A percentile compares a stretch with the other conserved stretches of the same genome.
phyloP scores from a whole-genome alignment of 1,140 invertebrate genomes.

The Penaeus vannamei region DNA sequence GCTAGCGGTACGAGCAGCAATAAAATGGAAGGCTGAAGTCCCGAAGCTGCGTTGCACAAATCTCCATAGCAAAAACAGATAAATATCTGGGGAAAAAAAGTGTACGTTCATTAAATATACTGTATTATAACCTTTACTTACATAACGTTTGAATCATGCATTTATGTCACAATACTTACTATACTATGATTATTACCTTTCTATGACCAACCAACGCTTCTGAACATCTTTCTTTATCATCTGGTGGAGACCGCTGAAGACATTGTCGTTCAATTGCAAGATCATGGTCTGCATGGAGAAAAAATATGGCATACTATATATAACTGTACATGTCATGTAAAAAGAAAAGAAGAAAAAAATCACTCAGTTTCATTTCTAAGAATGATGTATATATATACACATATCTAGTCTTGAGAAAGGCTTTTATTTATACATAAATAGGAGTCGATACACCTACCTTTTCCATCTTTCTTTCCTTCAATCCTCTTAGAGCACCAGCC shows the following conservation, averaged over 20 bases:
- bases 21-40: neutral
- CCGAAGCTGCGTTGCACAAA: slow-evolving; percentile 79
- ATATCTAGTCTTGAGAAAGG: neutral
- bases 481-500: slow-evolving; percentile 95
- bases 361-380: neutral
- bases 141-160: neutral
- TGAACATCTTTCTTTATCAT: slow-evolving; percentile 89
- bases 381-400: neutral
- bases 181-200: slow-evolving; percentile 19
- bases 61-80: slow-evolving; percentile 96
- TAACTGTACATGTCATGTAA: neutral
- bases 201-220: slow-evolving; percentile 75
- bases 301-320: neutral
- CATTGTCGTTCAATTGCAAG: slow-evolving; percentile 89
- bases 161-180: slow-evolving; percentile 68
- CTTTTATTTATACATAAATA: slow-evolving; percentile 29
- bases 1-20: slow-evolving; percentile 2
- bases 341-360: neutral
- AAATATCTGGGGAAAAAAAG: slow-evolving; percentile 79
- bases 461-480: slow-evolving; percentile 80
- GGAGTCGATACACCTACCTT: slow-evolving; percentile 75
- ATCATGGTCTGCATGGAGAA: slow-evolving; percentile 82
- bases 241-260: slow-evolving; percentile 86
- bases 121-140: neutral
- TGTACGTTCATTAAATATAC: slow-evolving; percentile 68